phyloP scores from a whole-genome alignment of 2,888 invertebrate species.

The Oasisia sp. region DNA sequence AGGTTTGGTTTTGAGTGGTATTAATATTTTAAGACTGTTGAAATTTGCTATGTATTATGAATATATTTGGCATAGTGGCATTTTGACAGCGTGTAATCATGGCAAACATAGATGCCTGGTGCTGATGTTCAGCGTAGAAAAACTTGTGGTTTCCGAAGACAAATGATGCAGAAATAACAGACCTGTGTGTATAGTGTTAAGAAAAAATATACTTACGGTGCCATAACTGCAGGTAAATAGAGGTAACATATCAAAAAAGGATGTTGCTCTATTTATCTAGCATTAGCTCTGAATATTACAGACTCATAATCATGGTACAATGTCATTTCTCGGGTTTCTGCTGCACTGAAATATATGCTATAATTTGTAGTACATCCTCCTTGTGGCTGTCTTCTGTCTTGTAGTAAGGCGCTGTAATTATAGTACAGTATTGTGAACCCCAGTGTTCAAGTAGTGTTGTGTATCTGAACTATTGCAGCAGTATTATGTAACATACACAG shows the following conservation, averaged over 20 bases:
- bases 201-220: not conserved
- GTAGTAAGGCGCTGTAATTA: not conserved
- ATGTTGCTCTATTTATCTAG: not conserved
- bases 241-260: not conserved
- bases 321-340: not conserved
- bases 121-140: not conserved
- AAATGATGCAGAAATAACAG: not conserved
- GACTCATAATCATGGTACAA: not conserved
- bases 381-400: not conserved
- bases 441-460: no score
- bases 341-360: not conserved
- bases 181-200: not conserved
- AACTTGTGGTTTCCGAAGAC: not conserved
- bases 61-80: not conserved
- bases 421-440: no score
- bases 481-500: not conserved
- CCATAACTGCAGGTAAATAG: not conserved
- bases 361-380: not conserved
- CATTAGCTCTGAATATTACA: not conserved
- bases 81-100: not conserved
- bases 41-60: not conserved
- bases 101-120: not conserved
- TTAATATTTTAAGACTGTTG: not conserved
- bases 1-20: not conserved
- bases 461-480: no score